Base-by-base conservation (phyloP, 2,888 invertebrate genomes). In the Panopea generosa region DNA sequence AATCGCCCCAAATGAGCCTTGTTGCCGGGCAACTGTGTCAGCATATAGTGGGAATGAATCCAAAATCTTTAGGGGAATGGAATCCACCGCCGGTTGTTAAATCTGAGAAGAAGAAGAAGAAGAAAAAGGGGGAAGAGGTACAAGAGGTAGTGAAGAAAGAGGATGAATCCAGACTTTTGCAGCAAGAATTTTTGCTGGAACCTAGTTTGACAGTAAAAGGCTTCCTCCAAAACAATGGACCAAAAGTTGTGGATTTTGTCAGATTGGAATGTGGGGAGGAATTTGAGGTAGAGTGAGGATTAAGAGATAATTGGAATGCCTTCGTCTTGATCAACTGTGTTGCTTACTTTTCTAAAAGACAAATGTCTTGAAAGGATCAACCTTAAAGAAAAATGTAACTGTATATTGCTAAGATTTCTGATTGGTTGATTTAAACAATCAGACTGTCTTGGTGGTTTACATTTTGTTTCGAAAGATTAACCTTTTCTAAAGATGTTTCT, bases 171-270 rank as follows among this genome's bases (percentile, higher is more conserved):
- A 95, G 95, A 86, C 94, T 98, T 77, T 95, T 98, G 71, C 95
- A 95, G 92, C 98, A 99, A 92, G 97, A 98, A 87, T 98, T 96
- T 92, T 93, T 98, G 45, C 92, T 97, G 24, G 96, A 98, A 91
- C 95, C 96, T 0, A 94, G 94, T 16, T 92, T 95, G 45, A 96
- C 95, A 4, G 96, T 98, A 0, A 95, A 96, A 82, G 93, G 97
- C 14, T 92, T 97, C 66, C 93, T 95, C 59, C 94, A 95, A 77
- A 94, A 96, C 40, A 90, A 92, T 80, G 88, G 88, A 43, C 84
- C 93, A n/a, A 86, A 88, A 90, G 93, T 98, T 22, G 88, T 96
- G 9, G 97, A 97, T 92, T 98, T 97, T 92, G 94, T 95, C 74
- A 94, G 98, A 77, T 97, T 96, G 92, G 97, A 97, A 91, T 97